phyloP scores from a whole-genome alignment of 2,888 invertebrate species.

The Galerucella calmariensis region DNA sequence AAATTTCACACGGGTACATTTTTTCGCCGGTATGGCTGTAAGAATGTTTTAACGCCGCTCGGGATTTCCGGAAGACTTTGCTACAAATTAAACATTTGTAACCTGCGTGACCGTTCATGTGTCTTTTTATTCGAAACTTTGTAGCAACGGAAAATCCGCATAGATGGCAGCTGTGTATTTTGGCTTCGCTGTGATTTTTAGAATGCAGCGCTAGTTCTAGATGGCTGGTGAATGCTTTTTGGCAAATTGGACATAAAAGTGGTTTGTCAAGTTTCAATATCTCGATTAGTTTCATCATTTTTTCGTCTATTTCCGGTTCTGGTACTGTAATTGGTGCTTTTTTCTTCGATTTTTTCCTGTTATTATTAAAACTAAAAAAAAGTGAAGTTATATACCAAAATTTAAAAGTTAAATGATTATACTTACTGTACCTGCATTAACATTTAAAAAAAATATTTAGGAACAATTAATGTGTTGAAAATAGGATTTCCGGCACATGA shows the following conservation, averaged over 20 bases:
- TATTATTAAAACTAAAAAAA: slow-evolving; percentile 27
- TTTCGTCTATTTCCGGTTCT: slow-evolving; percentile 40
- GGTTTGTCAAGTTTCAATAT: slow-evolving; percentile 53
- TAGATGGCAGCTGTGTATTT: slow-evolving; percentile 56
- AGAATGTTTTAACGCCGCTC: slow-evolving; percentile 56
- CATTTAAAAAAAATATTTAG: not conserved
- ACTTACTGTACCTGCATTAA: not conserved
- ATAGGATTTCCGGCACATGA: no score
- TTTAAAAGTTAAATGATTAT: not conserved
- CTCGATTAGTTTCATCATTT: slow-evolving; percentile 32
- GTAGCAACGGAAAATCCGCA: slow-evolving; percentile 57
- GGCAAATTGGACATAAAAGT: slow-evolving; percentile 68
- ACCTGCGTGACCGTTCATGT: slow-evolving; percentile 63
- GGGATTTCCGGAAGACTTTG: slow-evolving; percentile 55
- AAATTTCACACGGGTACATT: slow-evolving; percentile 27
- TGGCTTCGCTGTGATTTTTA: slow-evolving; percentile 52
- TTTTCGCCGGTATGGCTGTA: slow-evolving; percentile 56
- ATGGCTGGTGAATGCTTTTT: slow-evolving; percentile 65
- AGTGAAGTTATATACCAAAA: slow-evolving; percentile 9
- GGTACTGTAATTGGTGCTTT: slow-evolving; percentile 1
- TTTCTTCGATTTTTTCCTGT: slow-evolving; percentile 36
- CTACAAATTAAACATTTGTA: slow-evolving; percentile 57
- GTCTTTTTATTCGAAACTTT: slow-evolving; percentile 60
- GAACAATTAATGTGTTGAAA: no score
- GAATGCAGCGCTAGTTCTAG: slow-evolving; percentile 55